Conservation (phyloP, 2,797 vertebrate species). For the Alauda arvensis region DNA sequence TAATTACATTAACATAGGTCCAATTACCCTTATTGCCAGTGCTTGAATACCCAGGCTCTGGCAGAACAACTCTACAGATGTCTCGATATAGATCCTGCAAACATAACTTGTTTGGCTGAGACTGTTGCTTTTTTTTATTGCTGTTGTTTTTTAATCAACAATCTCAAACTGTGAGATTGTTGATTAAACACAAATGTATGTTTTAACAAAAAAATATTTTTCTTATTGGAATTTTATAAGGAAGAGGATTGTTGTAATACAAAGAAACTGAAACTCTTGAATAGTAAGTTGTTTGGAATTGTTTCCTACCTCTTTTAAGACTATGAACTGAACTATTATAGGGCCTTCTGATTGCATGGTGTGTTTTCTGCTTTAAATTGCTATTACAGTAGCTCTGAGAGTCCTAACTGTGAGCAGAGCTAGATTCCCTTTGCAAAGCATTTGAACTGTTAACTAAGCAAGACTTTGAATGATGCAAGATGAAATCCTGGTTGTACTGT, state of each 20-base stretch:
- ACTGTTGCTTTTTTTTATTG: too few species aligned
- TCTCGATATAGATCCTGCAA: neutral
- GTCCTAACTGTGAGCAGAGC: neutral
- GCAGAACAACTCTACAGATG: neutral
- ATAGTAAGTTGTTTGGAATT: neutral
- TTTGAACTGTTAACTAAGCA: slow-evolving; percentile 1
- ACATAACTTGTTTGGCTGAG: neutral
- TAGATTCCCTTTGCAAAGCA: neutral
- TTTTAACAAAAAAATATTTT: neutral
- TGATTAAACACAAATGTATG: neutral
- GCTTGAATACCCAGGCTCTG: neutral
- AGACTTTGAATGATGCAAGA: neutral
- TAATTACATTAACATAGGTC: neutral
- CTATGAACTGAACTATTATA: neutral
- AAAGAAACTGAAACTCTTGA: neutral
- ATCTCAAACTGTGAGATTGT: too few species aligned
- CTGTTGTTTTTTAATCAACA: too few species aligned
- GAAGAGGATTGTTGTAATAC: neutral
- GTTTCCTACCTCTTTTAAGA: neutral
- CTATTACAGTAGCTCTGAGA: neutral
- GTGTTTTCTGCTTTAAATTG: slow-evolving; percentile 19
- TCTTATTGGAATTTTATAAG: neutral
- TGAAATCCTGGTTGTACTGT: neutral
- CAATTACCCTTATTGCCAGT: neutral
- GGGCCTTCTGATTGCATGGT: neutral